A percentile compares a stretch with the other conserved stretches of the same genome.
Conservation (phyloP, 2,113 vertebrate genomes). For the Neolamprologus longior region DNA sequence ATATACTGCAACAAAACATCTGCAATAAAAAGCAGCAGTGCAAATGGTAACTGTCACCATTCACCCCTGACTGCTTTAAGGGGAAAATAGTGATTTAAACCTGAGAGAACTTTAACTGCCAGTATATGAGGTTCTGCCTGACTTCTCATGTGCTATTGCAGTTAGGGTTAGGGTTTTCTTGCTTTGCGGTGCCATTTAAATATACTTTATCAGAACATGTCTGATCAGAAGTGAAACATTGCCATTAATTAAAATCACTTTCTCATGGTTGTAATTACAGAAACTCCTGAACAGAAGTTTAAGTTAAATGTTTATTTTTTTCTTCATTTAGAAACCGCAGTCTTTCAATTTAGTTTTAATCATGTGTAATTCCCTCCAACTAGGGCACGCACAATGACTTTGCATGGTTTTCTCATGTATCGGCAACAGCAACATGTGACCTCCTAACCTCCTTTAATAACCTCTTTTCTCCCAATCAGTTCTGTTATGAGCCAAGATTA, state of each 20-base stretch:
- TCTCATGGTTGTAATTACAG: background rate
- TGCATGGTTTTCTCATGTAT: background rate
- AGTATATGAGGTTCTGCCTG: background rate
- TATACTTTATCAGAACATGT: background rate
- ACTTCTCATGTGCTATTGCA: background rate
- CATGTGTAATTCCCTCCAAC: background rate
- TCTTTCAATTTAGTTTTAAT: background rate
- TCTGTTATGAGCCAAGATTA: background rate
- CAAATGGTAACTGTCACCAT: background rate
- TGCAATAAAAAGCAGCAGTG: background rate
- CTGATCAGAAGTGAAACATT: background rate
- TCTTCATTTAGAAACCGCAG: background rate
- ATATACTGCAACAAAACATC: background rate
- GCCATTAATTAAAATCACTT: background rate
- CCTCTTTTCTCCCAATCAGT: background rate
- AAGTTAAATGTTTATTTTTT: background rate
- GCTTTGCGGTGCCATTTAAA: background rate
- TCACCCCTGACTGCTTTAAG: background rate
- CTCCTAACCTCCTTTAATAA: conserved; percentile 1
- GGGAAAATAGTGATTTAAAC: background rate
- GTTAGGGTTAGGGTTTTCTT: background rate
- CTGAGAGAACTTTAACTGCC: background rate
- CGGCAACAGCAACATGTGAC: background rate
- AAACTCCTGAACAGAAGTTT: background rate
- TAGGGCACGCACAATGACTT: background rate